Base-by-base conservation (phyloP, 2,888 invertebrate species). In the Clivina fossor region DNA sequence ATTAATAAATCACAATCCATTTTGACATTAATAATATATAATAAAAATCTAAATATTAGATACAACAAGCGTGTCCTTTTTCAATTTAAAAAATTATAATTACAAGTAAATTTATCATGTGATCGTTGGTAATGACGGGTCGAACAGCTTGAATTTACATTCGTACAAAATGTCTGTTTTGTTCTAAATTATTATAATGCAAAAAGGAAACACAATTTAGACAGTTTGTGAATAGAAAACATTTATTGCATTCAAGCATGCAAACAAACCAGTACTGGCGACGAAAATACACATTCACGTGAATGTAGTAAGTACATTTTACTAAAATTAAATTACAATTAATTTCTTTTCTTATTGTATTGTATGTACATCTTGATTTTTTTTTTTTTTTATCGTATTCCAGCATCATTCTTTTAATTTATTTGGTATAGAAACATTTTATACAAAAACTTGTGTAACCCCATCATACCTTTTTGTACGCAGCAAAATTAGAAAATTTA, bases 191-290 rank as follows among this genome's bases (percentile, higher is more conserved):
- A 49, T 49, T 38, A 28, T 38, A 38, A 49, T 30, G 49, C 38
- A 38, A 38, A 38, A 49, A 49, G 49, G 49, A 49, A 49, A 49
- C 49, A 49, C 49, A 49, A 49, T 38, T 49, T 49, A 49, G 40
- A 49, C 28, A 38, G 49, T 28, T 26, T 18, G 13, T 35, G 18
- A 16, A n/a, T n/a, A n/a, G n/a, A n/a, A n/a, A n/a, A n/a, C n/a
- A n/a, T n/a, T 49, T 49, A 49, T 49, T 49, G 49, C 40, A 38
- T 30, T 13, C 15, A 19, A 30, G 22, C 49, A 49, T 49, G 49
- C 49, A 30, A 49, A 24, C 49, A 15, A 35, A 11, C 9, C 8
- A 4, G 15, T 2, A 35, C 30, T 11, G 30, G 30, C 30, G 11
- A 9, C n/a, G 30, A 30, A 9, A n/a, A n/a, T n/a, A n/a, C n/a